Conservation (phyloP, 2,888 invertebrate species). For the Patella ulyssiponensis region DNA sequence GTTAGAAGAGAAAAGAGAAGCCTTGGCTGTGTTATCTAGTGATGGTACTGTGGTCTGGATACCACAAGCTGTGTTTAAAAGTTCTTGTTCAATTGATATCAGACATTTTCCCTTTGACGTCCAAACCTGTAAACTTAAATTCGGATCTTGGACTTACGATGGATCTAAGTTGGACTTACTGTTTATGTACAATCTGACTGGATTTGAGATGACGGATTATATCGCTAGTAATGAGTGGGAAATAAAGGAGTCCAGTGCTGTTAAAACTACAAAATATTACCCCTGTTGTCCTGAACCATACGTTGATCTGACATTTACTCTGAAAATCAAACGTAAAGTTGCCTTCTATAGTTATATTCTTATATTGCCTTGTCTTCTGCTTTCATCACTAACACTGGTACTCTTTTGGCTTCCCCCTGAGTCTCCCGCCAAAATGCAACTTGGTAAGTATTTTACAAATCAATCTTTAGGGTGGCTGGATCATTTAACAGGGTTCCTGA, state of each 20-base stretch:
- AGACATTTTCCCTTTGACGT: slow-evolving; percentile 71
- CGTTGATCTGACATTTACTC: slow-evolving; percentile 69
- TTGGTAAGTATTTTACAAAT: slow-evolving; percentile 63
- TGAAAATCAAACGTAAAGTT: slow-evolving; percentile 61
- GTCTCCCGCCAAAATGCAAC: slow-evolving; percentile 72
- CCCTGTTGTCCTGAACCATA: slow-evolving; percentile 69
- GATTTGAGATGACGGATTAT: slow-evolving; percentile 67
- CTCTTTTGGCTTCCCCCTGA: slow-evolving; percentile 73
- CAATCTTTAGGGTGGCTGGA: background rate
- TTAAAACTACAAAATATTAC: slow-evolving; percentile 64
- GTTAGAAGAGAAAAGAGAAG: slow-evolving; percentile 70
- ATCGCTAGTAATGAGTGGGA: slow-evolving; percentile 72
- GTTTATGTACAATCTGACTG: slow-evolving; percentile 41
- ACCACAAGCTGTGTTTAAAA: slow-evolving; percentile 71
- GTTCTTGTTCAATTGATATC: slow-evolving; percentile 71
- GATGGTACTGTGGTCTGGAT: slow-evolving; percentile 67
- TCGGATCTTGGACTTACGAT: slow-evolving; percentile 72
- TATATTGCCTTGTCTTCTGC: slow-evolving; percentile 72
- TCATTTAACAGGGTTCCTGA: background rate
- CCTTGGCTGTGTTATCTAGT: slow-evolving; percentile 67
- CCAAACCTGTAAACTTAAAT: slow-evolving; percentile 70
- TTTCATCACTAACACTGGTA: slow-evolving; percentile 71
- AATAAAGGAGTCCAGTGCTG: slow-evolving; percentile 63
- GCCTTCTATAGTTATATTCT: slow-evolving; percentile 72
- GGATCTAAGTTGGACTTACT: slow-evolving; percentile 65